A percentile compares a stretch with the other conserved stretches of the same genome.
Evolutionary conservation across 2,888 invertebrate species (phyloP).

Genomic region (Thymelicus sylvestris): DNA sequence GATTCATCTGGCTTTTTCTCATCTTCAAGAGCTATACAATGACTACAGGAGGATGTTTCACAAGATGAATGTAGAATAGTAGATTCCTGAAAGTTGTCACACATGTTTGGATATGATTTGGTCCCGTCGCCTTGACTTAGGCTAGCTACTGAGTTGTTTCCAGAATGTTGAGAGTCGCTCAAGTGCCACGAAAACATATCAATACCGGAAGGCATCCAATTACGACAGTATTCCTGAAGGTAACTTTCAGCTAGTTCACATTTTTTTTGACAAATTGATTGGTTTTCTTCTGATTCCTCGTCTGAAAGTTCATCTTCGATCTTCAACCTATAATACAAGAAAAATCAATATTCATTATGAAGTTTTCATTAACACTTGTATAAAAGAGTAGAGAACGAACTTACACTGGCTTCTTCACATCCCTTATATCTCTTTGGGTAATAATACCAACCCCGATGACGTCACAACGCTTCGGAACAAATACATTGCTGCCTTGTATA

Average conservation of each 20-base stretch:
- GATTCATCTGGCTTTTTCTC: slow-evolving; percentile 40
- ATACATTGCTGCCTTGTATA: slow-evolving; percentile 59
- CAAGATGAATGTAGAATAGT: slow-evolving; percentile 54
- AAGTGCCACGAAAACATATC: slow-evolving; percentile 61
- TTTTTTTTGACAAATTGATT: slow-evolving; percentile 48
- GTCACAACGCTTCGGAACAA: slow-evolving; percentile 58
- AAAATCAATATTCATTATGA: slow-evolving; percentile 1
- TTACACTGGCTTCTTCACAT: slow-evolving; percentile 62
- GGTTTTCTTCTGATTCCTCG: slow-evolving; percentile 55
- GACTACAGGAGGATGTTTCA: slow-evolving; percentile 52
- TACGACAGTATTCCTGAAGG: slow-evolving; percentile 64
- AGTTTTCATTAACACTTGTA: not conserved
- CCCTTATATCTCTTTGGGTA: slow-evolving; percentile 59
- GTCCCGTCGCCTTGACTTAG: slow-evolving; percentile 54
- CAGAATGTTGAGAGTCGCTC: slow-evolving; percentile 60
- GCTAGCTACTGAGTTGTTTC: slow-evolving; percentile 50
- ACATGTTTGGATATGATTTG: slow-evolving; percentile 67
- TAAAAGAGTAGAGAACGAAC: slow-evolving; percentile 42
- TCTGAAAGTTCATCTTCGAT: slow-evolving; percentile 56
- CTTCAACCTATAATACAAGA: slow-evolving; percentile 55
- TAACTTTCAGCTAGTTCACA: slow-evolving; percentile 68
- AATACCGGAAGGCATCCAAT: slow-evolving; percentile 60
- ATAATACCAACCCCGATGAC: slow-evolving; percentile 67
- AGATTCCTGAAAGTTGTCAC: slow-evolving; percentile 56
- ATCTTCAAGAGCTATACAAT: slow-evolving; percentile 46